Conservation (phyloP, 2,888 invertebrate genomes). For the Miltochrista miniata region DNA sequence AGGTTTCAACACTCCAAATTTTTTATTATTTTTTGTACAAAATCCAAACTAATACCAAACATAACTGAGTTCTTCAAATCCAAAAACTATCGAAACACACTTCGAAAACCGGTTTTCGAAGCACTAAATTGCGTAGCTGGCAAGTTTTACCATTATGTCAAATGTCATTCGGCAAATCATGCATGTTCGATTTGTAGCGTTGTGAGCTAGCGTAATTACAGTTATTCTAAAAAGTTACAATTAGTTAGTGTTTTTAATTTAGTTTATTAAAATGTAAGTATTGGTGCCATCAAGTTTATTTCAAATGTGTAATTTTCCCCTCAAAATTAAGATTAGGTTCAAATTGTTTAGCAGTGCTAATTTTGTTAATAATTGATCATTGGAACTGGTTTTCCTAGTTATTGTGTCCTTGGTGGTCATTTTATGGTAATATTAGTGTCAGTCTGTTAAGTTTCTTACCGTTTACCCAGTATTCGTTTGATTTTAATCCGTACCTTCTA, state of each 20-base stretch:
- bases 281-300: background rate
- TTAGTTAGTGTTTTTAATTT: slow-evolving; percentile 29
- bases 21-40: no score
- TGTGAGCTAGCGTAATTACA: slow-evolving; percentile 28
- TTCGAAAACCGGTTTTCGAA: slow-evolving; percentile 24
- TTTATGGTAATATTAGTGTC: slow-evolving; percentile 46
- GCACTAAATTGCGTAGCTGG: slow-evolving; percentile 24
- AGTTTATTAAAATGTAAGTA: slow-evolving; percentile 40
- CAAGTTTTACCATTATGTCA: slow-evolving; percentile 37
- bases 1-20: no score
- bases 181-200: slow-evolving; percentile 55
- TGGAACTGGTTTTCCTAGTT: slow-evolving; percentile 64
- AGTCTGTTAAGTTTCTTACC: slow-evolving; percentile 6
- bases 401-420: slow-evolving; percentile 56
- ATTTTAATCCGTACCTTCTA: slow-evolving; percentile 12
- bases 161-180: slow-evolving; percentile 63
- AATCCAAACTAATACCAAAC: no score
- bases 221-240: slow-evolving; percentile 35
- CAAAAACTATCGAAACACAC: background rate
- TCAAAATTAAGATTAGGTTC: no score
- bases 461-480: slow-evolving; percentile 11
- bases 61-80: no score
- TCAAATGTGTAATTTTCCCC: background rate
- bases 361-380: slow-evolving; percentile 49
- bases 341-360: slow-evolving; percentile 14